Evolutionary conservation across 1,140 invertebrate species (phyloP), one percentile per base, ranked within the genome.

Genomic region (Euborellia annulipes): DNA sequence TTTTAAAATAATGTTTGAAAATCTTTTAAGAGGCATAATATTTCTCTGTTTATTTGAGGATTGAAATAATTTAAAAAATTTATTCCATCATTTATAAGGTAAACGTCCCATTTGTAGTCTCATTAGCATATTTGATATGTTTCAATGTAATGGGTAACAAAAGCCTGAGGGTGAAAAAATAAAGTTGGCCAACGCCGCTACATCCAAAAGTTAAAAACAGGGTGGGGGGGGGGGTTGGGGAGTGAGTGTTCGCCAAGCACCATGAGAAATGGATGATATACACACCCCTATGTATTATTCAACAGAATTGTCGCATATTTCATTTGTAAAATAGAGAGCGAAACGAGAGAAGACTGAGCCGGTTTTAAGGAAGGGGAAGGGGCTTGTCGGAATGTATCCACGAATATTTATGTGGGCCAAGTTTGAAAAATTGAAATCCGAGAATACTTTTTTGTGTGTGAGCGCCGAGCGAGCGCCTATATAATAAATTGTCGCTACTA

Each of bases 251-350:
- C 21, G 43, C 30, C 50, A 45, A 44, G 44, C 37, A 48, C 43
- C 27, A 46, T 49, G 45, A 47, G 43, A 49, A 45, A 52, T 46
- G 46, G 45, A 39, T 36, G 50, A 54, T 44, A 49, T 48, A 55
- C 44, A 49, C 40, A n/a, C n/a, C n/a, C 20, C 46, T 46, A 51
- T 51, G 46, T 48, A 48, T 51, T 51, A 51, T 51, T 48, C 50
- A 51, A 45, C 46, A 36, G 41, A 51, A 51, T 48, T 48, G 50
- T 41, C 42, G 32, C 50, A 51, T 51, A 51, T 51, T 51, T 51
- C 46, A 51, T 48, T 46, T 41, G 34, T 43, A 34, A 46, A 51
- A 50, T 38, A 36, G 39, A 46, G 41, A 42, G 38, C 27, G 43
- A 23, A 46, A 41, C 3, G 37, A 46, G 27, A 36, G 23, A 16